Base-by-base conservation (phyloP, 2,888 invertebrate genomes). In the Latrodectus hesperus region DNA sequence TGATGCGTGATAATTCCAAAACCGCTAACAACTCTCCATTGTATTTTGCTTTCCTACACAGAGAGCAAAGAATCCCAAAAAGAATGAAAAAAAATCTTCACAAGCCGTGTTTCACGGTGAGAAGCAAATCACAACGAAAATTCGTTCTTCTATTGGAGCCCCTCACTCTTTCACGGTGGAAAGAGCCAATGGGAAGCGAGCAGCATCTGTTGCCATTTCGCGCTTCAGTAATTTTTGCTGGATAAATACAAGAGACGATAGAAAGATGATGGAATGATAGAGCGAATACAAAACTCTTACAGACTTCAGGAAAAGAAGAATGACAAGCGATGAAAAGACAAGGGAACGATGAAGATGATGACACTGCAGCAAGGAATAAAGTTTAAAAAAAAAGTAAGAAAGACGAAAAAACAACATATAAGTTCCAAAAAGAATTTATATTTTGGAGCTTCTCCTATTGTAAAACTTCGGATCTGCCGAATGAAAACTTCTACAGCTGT, bases 401-500 rank as follows among this genome's bases (percentile, higher is more conserved):
- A 79, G 8, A n/a, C 55, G 14, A 60, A 49, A 65, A 76, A 51
- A 17, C 60, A 65, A 64, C 49, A 65, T 72, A 72, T 65, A 78
- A 84, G 49, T 84, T 84, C 53, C 26, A 68, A 81, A 87, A 87
- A 87, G 81, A 87, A 87, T 86, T 87, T 87, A 81, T 87, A 87
- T 87, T 87, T 87, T 87, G 86, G 71, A 72, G 86, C 80, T 80
- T 75, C 80, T 74, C 73, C 84, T 74, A 76, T 87, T 81, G 86
- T 81, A 17, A 77, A 81, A 81, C 71, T 86, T 86, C 76, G 49
- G 53, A 73, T 80, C 64, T 80, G 80, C 80, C 86, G 86, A 87
- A 87, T 87, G 86, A 81, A 87, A 87, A 87, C 77, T 81, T 72
- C 77, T 87, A 87, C 86, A 87, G 86, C 86, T 87, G 86, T 87